These are phyloP conservation scores for Apis dorsata DNA, from an alignment of 1,140 invertebrate genomes.

Conservation along the genomic window DNA sequence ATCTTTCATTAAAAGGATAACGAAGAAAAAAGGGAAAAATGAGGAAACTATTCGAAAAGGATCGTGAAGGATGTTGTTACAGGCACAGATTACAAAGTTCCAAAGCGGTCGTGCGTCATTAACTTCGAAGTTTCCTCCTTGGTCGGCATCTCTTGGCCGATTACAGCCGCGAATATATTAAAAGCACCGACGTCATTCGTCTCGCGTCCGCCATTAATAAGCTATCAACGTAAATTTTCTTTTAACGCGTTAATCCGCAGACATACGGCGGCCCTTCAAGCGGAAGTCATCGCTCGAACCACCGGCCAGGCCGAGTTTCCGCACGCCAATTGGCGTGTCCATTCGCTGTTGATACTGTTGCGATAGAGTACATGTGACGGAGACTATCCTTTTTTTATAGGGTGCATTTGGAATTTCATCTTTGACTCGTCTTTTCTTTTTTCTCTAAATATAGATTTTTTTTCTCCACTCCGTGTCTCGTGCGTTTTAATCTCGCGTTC, in stretches of 20 bases:
- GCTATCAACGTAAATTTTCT: constrained; percentile 43
- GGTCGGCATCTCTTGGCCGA: neutral
- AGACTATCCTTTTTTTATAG: too few relatives aligned
- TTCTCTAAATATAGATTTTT: neutral
- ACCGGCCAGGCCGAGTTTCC: constrained; percentile 4
- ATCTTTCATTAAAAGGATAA: neutral
- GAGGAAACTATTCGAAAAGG: constrained; percentile 15
- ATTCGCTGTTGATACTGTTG: neutral
- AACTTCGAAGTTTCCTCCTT: constrained; percentile 14
- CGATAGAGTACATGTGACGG: neutral
- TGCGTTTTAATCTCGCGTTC: neutral
- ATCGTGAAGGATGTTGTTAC: neutral
- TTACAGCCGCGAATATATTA: constrained; percentile 38
- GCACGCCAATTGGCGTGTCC: constrained; percentile 38
- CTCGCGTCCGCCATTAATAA: constrained; percentile 36
- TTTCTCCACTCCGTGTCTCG: neutral
- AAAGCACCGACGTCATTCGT: constrained; percentile 39
- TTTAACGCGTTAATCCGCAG: constrained; percentile 48
- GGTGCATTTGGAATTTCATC: constrained; percentile 1
- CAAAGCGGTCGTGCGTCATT: constrained; percentile 36
- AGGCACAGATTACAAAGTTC: constrained; percentile 9
- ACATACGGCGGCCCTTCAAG: constrained; percentile 9
- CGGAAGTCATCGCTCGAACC: constrained; percentile 30
- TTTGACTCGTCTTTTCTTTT: neutral
- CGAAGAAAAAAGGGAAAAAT: neutral